phyloP scores from a whole-genome alignment of 2,113 vertebrate species.

The Atlantisia rogersi region DNA sequence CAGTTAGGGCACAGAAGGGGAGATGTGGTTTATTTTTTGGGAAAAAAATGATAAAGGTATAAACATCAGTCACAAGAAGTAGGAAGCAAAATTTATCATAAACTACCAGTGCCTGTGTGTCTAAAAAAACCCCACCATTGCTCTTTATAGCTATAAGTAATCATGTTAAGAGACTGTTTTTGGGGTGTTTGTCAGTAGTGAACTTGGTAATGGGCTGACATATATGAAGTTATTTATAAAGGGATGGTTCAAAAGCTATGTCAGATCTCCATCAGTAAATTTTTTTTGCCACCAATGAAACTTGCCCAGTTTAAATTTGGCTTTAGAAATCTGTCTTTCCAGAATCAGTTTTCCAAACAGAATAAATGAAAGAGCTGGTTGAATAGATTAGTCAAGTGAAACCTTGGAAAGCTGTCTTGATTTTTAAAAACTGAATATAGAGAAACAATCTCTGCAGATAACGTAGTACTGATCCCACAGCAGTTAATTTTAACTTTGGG shows the following conservation, averaged over 20 bases:
- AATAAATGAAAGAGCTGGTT: background rate
- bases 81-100: background rate
- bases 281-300: background rate
- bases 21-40: background rate
- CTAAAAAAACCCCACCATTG: background rate
- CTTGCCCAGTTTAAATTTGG: background rate
- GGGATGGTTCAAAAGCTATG: background rate
- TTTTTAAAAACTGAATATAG: slow-evolving; percentile 36
- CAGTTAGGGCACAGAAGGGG: background rate
- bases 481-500: slow-evolving; percentile 26
- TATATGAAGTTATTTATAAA: background rate
- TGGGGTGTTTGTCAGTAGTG: background rate
- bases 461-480: background rate
- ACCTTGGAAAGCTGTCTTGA: background rate
- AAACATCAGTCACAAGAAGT: background rate
- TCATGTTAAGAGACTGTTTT: background rate
- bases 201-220: background rate
- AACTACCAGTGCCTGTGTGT: background rate
- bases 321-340: background rate
- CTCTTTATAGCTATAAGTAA: background rate
- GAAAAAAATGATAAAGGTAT: background rate
- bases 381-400: background rate
- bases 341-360: background rate
- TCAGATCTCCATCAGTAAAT: background rate
- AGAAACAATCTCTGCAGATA: background rate